phyloP scores from a whole-genome alignment of 1,140 invertebrate species.

The Telenomus remus region DNA sequence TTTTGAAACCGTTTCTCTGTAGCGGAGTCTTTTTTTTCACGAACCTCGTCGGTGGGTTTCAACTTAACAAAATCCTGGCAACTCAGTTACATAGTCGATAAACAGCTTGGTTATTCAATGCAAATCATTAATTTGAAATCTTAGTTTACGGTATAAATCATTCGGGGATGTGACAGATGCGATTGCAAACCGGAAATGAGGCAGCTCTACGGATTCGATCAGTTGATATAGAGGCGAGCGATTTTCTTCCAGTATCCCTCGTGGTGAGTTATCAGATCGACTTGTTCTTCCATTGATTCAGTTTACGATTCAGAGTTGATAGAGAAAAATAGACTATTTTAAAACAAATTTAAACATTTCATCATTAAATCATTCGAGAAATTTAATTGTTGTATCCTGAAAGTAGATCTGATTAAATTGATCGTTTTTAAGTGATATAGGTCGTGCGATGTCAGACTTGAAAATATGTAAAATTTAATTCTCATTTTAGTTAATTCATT shows the following conservation, averaged over 20 bases:
- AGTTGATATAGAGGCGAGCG: conserved; percentile 32
- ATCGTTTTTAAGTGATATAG: too few relatives aligned
- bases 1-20: conserved; percentile 24
- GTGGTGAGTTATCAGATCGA: conserved; percentile 25
- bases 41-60: conserved; percentile 1
- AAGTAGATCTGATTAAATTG: too few relatives aligned
- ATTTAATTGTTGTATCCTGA: too few relatives aligned
- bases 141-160: conserved; percentile 48
- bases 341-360: too few relatives aligned
- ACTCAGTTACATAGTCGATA: conserved; percentile 1
- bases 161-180: conserved; percentile 44
- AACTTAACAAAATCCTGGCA: background rate
- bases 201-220: conserved; percentile 44
- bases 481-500: too few relatives aligned
- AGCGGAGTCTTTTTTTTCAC: conserved; percentile 16
- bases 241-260: conserved; percentile 39
- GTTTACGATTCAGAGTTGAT: background rate
- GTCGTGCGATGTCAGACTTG: too few relatives aligned
- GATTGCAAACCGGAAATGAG: conserved; percentile 53
- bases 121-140: conserved; percentile 42
- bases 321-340: background rate
- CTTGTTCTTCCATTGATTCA: conserved; percentile 20
- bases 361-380: too few relatives aligned
- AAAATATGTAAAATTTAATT: too few relatives aligned
- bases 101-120: conserved; percentile 20